Percentiles rank a stretch among this genome's conserved stretches.
Conservation (phyloP, 2,888 invertebrate genomes). For the Phortica okadai region DNA sequence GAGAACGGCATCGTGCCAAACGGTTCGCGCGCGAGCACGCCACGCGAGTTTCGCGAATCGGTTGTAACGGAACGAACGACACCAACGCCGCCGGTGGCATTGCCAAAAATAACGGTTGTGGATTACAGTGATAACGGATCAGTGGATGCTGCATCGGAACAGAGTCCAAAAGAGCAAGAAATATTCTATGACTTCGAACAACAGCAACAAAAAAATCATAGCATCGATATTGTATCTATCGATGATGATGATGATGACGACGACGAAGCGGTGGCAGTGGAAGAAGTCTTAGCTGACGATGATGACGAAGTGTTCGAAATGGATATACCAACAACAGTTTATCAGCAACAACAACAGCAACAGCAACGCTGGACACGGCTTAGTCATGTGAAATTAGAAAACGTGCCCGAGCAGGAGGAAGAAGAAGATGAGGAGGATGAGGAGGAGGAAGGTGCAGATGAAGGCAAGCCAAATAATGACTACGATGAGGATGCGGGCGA, state of each 20-base stretch:
- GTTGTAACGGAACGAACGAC: constrained; percentile 36
- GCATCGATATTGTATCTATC: constrained; percentile 59
- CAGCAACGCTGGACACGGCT: constrained; percentile 60
- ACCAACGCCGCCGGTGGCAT: constrained; percentile 41
- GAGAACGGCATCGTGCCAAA: constrained; percentile 59
- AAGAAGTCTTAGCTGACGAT: constrained; percentile 40
- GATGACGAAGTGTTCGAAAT: constrained; percentile 58
- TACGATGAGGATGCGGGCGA: constrained; percentile 42
- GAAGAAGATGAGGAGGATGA: constrained; percentile 56
- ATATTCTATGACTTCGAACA: constrained; percentile 71
- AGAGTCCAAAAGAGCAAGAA: constrained; percentile 57
- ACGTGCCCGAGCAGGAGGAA: constrained; percentile 69
- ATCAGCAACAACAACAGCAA: constrained; percentile 50
- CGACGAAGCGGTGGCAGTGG: constrained; percentile 34
- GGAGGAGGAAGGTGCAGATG: constrained; percentile 37
- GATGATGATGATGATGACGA: constrained; percentile 47
- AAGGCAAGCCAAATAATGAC: constrained; percentile 52
- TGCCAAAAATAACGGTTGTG: constrained; percentile 73
- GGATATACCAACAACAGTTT: constrained; percentile 62
- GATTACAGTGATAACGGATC: constrained; percentile 64
- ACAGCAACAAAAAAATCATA: constrained; percentile 17
- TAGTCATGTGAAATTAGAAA: constrained; percentile 66
- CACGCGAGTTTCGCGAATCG: constrained; percentile 71
- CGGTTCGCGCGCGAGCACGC: constrained; percentile 58
- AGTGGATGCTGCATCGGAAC: background rate